Evolutionary conservation across 1,140 invertebrate genomes (phyloP).

Genomic region (Lanistes nyassanus): DNA sequence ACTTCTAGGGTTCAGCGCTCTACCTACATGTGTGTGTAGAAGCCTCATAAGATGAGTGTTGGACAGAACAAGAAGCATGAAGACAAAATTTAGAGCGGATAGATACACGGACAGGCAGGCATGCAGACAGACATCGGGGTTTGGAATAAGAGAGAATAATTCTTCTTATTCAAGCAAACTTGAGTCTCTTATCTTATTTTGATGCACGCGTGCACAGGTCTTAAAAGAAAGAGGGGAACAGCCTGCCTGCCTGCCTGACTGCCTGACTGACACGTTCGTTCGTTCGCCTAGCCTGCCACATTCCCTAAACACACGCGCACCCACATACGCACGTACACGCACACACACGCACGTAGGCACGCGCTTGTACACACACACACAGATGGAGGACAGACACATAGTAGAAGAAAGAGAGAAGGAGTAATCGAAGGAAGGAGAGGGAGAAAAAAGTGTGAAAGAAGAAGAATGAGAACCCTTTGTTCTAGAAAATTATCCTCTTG

Average conservation of each 20-base stretch:
- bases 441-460: not conserved
- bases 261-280: too few species aligned
- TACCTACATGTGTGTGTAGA: not conserved
- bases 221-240: too few species aligned
- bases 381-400: not conserved
- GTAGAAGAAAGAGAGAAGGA: conserved; percentile 11
- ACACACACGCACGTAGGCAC: conserved; percentile 3
- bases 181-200: too few species aligned
- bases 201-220: too few species aligned
- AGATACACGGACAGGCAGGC: not conserved
- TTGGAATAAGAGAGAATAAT: too few species aligned
- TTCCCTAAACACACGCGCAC: conserved; percentile 1
- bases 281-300: too few species aligned
- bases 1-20: not conserved
- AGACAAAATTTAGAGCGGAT: not conserved
- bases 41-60: not conserved
- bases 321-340: not conserved
- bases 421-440: not conserved
- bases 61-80: not conserved
- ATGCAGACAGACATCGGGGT: too few species aligned
- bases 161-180: too few species aligned
- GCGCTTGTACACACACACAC: not conserved
- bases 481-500: too few species aligned
- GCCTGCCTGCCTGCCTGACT: too few species aligned
- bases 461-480: conserved; percentile 6